phyloP scores from a whole-genome alignment of 2,888 invertebrate species.

The Eupsilia transversa region DNA sequence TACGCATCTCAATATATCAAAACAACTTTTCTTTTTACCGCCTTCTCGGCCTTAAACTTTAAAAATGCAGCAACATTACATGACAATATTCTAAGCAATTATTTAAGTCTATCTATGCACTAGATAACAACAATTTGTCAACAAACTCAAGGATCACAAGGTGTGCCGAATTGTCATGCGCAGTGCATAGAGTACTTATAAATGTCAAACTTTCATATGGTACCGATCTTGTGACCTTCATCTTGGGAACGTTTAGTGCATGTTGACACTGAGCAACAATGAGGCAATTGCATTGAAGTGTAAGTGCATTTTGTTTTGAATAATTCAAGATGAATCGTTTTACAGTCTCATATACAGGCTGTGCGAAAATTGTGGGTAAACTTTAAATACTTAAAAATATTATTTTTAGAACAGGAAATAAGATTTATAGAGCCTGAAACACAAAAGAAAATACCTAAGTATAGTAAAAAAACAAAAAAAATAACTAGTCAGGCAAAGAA shows the following conservation, averaged over 20 bases:
- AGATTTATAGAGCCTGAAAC: background rate
- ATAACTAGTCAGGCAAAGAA: background rate
- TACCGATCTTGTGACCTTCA: constrained; percentile 65
- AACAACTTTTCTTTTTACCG: constrained; percentile 1
- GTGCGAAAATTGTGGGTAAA: background rate
- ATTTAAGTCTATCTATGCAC: constrained; percentile 9
- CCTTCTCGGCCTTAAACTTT: constrained; percentile 33
- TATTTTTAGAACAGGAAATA: background rate
- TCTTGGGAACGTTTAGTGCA: constrained; percentile 53
- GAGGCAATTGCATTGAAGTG: constrained; percentile 28
- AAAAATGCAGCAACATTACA: constrained; percentile 21
- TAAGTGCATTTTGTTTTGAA: constrained; percentile 22
- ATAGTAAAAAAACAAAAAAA: background rate
- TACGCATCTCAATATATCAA: background rate
- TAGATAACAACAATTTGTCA: constrained; percentile 52
- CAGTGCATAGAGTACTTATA: constrained; percentile 40
- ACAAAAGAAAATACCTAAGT: background rate
- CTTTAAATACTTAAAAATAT: background rate
- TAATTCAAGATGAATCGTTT: constrained; percentile 22
- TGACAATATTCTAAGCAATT: constrained; percentile 33
- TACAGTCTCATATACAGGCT: background rate
- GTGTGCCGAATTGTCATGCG: constrained; percentile 54
- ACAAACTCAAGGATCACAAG: constrained; percentile 56
- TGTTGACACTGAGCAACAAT: constrained; percentile 40
- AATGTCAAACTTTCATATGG: constrained; percentile 74